Evolutionary conservation across 1,140 invertebrate genomes (phyloP).

Genomic region (Pseudomyrmex cubaensis): DNA sequence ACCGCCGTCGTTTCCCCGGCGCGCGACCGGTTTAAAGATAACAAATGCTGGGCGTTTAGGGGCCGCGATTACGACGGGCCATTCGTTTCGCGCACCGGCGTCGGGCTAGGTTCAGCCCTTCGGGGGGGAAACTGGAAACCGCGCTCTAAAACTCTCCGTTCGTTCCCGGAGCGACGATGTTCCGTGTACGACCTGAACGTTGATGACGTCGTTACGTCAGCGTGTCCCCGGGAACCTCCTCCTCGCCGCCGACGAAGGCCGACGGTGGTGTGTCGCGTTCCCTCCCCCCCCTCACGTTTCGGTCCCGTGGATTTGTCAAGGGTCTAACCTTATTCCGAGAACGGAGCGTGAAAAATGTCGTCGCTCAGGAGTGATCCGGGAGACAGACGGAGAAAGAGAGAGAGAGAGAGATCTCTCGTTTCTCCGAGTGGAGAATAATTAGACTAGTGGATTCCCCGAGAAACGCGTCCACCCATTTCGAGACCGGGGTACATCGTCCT

Average conservation of each 20-base stretch:
- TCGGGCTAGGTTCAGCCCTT: conserved; percentile 30
- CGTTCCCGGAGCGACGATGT: conserved; percentile 2
- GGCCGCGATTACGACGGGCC: conserved; percentile 71
- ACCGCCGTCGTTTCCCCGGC: background rate
- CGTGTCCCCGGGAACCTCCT: conserved; percentile 14
- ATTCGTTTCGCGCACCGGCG: conserved; percentile 70
- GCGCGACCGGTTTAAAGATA: conserved; percentile 76
- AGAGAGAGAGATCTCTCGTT: background rate
- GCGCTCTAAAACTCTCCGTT: conserved; percentile 44
- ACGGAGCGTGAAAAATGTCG: conserved; percentile 5
- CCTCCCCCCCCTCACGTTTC: background rate
- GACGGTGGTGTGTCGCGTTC: background rate
- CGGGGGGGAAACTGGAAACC: conserved; percentile 40
- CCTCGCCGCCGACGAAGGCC: conserved; percentile 13
- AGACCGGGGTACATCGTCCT: background rate
- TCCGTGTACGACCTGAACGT: conserved; percentile 42
- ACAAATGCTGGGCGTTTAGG: conserved; percentile 78
- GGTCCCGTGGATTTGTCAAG: conserved; percentile 8
- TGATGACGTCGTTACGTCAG: conserved; percentile 62
- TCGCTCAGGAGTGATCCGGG: background rate
- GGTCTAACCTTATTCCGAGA: conserved; percentile 9
- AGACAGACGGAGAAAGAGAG: background rate
- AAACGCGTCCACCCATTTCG: conserved; percentile 9
- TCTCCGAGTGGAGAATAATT: conserved; percentile 28
- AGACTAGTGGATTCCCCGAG: conserved; percentile 2